Conservation (phyloP, 2,113 vertebrate genomes). For the Columba livia region DNA sequence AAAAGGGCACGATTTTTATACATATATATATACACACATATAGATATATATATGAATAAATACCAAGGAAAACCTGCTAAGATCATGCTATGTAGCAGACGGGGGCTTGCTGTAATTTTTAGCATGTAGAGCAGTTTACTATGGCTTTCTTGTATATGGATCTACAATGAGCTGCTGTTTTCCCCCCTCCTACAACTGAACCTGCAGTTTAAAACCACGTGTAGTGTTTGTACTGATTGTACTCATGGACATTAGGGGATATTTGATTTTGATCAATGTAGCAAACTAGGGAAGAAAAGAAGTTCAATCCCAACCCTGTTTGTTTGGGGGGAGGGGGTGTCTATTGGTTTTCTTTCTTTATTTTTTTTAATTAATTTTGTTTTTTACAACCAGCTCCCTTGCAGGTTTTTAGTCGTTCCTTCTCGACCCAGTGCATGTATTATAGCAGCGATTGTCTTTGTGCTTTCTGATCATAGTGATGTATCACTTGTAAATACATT, state of each 20-base stretch:
- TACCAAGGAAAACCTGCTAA: constrained; percentile 68
- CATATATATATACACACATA: constrained; percentile 60
- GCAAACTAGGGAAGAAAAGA: constrained; percentile 73
- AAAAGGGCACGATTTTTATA: constrained; percentile 80
- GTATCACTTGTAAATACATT: constrained; percentile 88
- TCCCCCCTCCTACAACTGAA: constrained; percentile 19
- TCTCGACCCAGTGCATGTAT: constrained; percentile 80
- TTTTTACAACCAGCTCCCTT: constrained; percentile 53
- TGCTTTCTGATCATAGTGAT: constrained; percentile 82
- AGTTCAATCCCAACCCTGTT: constrained; percentile 27
- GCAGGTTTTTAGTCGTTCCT: constrained; percentile 70
- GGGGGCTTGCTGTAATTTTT: constrained; percentile 79
- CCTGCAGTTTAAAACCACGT: constrained; percentile 67
- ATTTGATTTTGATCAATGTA: constrained; percentile 76
- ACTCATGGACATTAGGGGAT: constrained; percentile 64
- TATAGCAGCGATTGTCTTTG: constrained; percentile 76
- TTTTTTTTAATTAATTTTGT: neutral
- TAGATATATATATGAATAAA: constrained; percentile 66
- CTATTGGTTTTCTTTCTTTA: neutral
- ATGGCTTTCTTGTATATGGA: constrained; percentile 76
- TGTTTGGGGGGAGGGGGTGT: neutral
- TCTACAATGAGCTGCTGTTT: constrained; percentile 62
- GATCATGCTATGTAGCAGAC: constrained; percentile 74
- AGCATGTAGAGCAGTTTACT: constrained; percentile 78
- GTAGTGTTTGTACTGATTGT: constrained; percentile 73